Evolutionary conservation across 2,797 vertebrate species (phyloP).

Genomic region (Calcarius lapponicus): DNA sequence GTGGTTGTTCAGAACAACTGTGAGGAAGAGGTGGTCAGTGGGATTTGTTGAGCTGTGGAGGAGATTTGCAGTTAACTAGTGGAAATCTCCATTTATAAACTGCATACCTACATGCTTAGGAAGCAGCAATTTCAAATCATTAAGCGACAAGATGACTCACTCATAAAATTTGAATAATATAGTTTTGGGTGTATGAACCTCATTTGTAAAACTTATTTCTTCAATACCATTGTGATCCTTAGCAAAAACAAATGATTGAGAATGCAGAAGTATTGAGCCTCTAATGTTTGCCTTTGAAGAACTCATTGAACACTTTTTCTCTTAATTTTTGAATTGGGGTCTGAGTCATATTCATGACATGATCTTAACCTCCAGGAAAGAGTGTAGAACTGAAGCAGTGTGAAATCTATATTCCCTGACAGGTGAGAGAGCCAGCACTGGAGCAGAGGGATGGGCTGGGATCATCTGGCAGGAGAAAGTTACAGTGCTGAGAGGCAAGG

Average conservation of each 20-base stretch:
- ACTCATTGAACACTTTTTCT: neutral
- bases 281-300: neutral
- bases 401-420: neutral
- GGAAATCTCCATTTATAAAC: neutral
- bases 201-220: neutral
- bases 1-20: neutral
- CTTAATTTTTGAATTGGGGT: neutral
- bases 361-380: neutral
- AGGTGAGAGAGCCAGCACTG: neutral
- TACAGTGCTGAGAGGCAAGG: fast-evolving
- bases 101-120: neutral
- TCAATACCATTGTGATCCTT: neutral
- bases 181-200: neutral
- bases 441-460: neutral
- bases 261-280: neutral
- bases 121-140: neutral
- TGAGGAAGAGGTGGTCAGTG: neutral
- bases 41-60: neutral
- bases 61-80: neutral
- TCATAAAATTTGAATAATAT: neutral
- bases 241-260: neutral
- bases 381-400: neutral
- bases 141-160: neutral
- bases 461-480: neutral
- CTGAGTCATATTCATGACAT: neutral